Base-by-base conservation (phyloP, 2,113 vertebrate species). In the Pipa parva region DNA sequence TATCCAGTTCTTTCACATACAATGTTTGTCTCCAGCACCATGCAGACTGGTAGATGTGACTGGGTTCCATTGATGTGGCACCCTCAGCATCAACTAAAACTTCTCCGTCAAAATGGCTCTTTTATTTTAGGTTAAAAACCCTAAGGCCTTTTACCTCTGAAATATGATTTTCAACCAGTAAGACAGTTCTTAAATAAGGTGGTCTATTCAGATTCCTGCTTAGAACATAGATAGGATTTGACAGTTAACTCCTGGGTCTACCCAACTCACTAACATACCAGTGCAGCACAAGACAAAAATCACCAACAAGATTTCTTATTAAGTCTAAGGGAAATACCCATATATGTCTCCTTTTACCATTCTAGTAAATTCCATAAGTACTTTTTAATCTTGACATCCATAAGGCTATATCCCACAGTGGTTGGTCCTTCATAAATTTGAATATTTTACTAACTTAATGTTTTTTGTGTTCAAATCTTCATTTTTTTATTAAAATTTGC, bases 81-180 rank as follows among this genome's bases (percentile, higher is more conserved):
- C 56, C 50, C 45, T 22, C 65, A 52, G 56, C 46, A 42, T 68
- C 55, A 52, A 52, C 45, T 68, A 31, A 39, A 52, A 57, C 42
- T 51, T 59, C 57, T 27, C 18, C 45, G 22, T 46, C 50, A 48
- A 60, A 68, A 59, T 31, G 56, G 46, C 17, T 24, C 48, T 68
- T 68, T 59, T 39, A 59, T 59, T 52, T 60, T 56, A 68, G 56
- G 65, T 68, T 51, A 59, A 46, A 68, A 68, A 49, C 56, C 65
- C 65, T 51, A 18, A 68, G 65, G 65, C 65, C 46, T 68, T 68
- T 59, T 68, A 68, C 65, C 56, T 68, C 65, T 68, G 45, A 60
- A 59, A 59, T 68, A 57, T 60, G 65, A 68, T 59, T 68, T 59
- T 59, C 42, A 59, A 36, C 33, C 55, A 28, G 45, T 52, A 68